Conservation (phyloP, 1,140 invertebrate genomes). For the Diabrotica undecimpunctata region DNA sequence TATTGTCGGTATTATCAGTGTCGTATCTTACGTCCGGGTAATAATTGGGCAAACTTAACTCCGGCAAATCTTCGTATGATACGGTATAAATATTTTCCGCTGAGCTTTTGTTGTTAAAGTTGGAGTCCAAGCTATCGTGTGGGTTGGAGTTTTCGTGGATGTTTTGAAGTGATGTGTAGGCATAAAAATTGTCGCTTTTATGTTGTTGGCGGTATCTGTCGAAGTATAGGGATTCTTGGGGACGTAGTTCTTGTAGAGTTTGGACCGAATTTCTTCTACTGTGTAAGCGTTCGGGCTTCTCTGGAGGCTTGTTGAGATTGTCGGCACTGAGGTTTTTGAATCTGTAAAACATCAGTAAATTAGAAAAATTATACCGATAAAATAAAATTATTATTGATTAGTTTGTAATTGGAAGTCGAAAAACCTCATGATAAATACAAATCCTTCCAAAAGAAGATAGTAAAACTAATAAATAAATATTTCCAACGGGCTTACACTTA, state of each 20-base stretch:
- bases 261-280: conserved; percentile 8
- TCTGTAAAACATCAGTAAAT: conserved; percentile 18
- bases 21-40: conserved; percentile 48
- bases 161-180: conserved; percentile 13
- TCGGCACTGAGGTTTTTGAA: conserved; percentile 20
- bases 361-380: not conserved
- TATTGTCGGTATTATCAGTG: conserved; percentile 45
- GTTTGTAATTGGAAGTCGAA: not conserved
- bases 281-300: not conserved
- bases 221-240: not conserved
- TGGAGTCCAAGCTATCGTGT: conserved; percentile 52
- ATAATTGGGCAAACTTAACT: conserved; percentile 46
- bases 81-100: conserved; percentile 27
- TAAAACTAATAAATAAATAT: no score
- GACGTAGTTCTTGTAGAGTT: conserved; percentile 15
- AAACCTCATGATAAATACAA: not conserved
- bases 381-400: no score
- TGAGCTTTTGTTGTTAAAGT: conserved; percentile 56
- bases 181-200: not conserved
- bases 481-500: no score
- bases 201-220: not conserved
- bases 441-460: no score
- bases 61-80: conserved; percentile 33
- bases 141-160: conserved; percentile 12
- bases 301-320: conserved; percentile 12